Conservation (phyloP, 2,113 vertebrate genomes). For the Oxygymnocypris stewartii region DNA sequence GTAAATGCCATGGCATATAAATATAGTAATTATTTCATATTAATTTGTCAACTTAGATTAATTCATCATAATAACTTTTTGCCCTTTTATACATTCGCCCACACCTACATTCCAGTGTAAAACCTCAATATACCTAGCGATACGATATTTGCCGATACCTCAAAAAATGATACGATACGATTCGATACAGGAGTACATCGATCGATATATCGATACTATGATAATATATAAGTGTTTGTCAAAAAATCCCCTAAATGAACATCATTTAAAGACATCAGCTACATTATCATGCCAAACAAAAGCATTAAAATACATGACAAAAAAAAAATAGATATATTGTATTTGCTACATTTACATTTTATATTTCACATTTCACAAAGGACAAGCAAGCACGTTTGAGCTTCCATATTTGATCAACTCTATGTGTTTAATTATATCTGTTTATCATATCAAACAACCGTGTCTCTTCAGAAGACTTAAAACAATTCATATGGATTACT, state of each 20-base stretch:
- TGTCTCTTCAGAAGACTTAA: neutral
- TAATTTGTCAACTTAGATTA: too few species aligned
- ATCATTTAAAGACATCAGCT: neutral
- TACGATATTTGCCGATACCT: too few species aligned
- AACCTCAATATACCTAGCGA: neutral
- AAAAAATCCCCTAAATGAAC: too few species aligned
- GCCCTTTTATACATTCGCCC: slow-evolving; percentile 25
- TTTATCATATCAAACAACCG: neutral
- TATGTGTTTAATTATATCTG: neutral
- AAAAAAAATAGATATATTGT: neutral
- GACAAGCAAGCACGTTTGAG: neutral
- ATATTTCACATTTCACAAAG: neutral
- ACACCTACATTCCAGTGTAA: slow-evolving; percentile 13
- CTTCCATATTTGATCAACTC: neutral
- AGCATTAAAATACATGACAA: neutral
- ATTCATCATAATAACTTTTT: neutral
- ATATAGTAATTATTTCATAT: neutral
- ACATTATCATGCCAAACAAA: too few species aligned
- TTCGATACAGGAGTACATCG: too few species aligned
- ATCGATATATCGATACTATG: too few species aligned
- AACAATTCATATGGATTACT: neutral
- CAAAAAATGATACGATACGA: too few species aligned
- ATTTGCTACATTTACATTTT: neutral
- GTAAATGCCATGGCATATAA: neutral
- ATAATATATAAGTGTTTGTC: too few species aligned